Conservation (phyloP, 2,797 vertebrate species). For the Holocentrus rufus region DNA sequence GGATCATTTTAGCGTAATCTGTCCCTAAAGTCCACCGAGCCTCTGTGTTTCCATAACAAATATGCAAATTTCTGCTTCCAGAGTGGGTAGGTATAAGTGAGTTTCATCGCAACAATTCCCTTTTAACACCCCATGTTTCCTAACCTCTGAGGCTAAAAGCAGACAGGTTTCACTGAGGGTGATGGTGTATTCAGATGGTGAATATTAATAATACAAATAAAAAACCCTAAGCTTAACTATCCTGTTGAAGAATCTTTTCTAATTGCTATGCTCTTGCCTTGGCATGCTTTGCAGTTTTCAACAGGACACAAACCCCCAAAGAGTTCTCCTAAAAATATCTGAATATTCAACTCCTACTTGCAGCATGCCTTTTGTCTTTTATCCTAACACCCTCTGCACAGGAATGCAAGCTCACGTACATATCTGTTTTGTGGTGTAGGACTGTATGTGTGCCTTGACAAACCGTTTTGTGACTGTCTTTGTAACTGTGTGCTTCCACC, state of each 20-base stretch:
- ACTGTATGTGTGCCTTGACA: slow-evolving; percentile 48
- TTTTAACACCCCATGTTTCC: slow-evolving; percentile 9
- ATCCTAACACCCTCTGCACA: slow-evolving; percentile 57
- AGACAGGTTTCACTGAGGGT: slow-evolving; percentile 39
- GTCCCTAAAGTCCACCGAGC: slow-evolving; percentile 1
- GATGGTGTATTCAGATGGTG: slow-evolving; percentile 38
- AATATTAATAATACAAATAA: background rate
- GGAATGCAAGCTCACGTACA: slow-evolving; percentile 63
- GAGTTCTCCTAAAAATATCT: background rate
- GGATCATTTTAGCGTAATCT: slow-evolving; percentile 5
- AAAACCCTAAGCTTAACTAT: slow-evolving; percentile 24
- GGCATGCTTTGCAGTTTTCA: slow-evolving; percentile 75
- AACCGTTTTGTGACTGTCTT: slow-evolving; percentile 59
- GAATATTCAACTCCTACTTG: slow-evolving; percentile 46
- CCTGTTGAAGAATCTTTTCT: slow-evolving; percentile 37
- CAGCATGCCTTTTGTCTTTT: slow-evolving; percentile 71
- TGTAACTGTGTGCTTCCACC: slow-evolving; percentile 57
- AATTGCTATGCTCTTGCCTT: slow-evolving; percentile 65
- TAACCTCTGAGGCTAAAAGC: slow-evolving; percentile 21
- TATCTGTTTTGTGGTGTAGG: slow-evolving; percentile 49
- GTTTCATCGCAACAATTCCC: slow-evolving; percentile 8
- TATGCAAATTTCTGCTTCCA: background rate
- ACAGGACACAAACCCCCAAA: slow-evolving; percentile 47
- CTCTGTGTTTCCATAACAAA: background rate
- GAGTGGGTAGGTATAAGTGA: slow-evolving; percentile 5